phyloP scores from a whole-genome alignment of 2,797 vertebrate genomes.

The Gymnothorax javanicus region DNA sequence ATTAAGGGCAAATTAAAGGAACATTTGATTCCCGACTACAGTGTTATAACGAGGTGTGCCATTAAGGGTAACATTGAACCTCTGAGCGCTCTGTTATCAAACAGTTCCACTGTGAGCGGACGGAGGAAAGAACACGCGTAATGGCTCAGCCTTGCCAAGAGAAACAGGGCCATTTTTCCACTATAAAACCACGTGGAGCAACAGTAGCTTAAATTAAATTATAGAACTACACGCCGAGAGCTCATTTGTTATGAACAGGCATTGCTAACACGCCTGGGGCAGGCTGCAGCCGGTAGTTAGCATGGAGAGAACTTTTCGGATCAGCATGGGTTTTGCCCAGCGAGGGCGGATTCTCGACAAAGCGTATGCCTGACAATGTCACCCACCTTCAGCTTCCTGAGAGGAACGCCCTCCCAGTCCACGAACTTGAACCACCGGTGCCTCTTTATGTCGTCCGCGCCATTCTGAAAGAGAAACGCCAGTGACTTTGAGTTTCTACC shows the following conservation, averaged over 20 bases:
- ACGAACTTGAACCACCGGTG: slow-evolving; percentile 90
- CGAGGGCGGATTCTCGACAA: neutral
- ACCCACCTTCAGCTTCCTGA: slow-evolving; percentile 86
- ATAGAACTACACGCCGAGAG: neutral
- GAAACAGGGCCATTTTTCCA: neutral
- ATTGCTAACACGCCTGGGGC: neutral
- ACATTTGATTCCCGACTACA: neutral
- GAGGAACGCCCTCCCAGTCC: slow-evolving; percentile 89
- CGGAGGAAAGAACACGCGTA: neutral
- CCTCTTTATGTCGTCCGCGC: slow-evolving; percentile 89
- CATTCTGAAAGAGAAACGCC: slow-evolving; percentile 75
- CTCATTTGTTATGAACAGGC: slow-evolving; percentile 21
- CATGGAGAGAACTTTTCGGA: too few species aligned
- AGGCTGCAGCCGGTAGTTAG: neutral
- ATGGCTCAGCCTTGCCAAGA: slow-evolving; percentile 10
- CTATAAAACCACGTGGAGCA: neutral
- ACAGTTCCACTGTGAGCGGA: neutral
- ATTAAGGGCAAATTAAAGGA: neutral
- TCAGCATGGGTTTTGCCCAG: neutral
- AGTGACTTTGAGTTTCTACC: neutral
- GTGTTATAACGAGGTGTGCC: neutral
- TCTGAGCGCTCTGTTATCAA: neutral
- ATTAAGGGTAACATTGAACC: neutral
- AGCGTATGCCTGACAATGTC: too few species aligned
- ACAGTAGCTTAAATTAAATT: neutral